Conservation (phyloP, 2,797 vertebrate species). For the Denticeps clupeoides region DNA sequence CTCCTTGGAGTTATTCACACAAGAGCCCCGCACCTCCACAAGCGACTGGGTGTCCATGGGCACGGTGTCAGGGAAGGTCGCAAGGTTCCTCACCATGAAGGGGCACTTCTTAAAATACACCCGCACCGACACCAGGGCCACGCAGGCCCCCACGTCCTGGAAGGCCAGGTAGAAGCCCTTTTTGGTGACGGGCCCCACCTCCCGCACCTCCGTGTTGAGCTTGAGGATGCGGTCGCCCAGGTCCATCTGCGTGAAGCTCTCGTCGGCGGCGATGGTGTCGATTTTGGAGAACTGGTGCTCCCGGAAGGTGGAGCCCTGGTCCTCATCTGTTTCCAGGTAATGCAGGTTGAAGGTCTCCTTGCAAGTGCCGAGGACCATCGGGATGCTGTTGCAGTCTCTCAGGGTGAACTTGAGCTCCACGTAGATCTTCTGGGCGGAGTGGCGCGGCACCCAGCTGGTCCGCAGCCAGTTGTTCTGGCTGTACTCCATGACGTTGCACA, state of each 20-base stretch:
- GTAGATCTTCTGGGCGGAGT: constrained; percentile 91
- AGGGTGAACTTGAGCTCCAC: constrained; percentile 97
- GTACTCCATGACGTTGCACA: constrained; percentile 98
- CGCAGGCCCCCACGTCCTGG: constrained; percentile 93
- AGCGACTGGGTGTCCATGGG: constrained; percentile 92
- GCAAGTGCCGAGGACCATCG: constrained; percentile 87
- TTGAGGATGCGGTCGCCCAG: constrained; percentile 95
- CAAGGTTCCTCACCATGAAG: constrained; percentile 84
- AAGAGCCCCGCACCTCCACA: constrained; percentile 91
- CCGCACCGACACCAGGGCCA: constrained; percentile 90
- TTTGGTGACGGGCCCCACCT: constrained; percentile 84
- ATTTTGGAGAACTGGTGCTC: constrained; percentile 93
- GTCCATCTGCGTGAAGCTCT: constrained; percentile 97
- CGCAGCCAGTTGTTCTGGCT: constrained; percentile 98
- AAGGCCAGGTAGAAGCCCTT: constrained; percentile 96
- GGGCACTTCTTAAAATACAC: constrained; percentile 98
- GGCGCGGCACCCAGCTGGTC: constrained; percentile 93
- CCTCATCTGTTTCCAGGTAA: constrained; percentile 87
- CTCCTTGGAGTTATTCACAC: constrained; percentile 93
- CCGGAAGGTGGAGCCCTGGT: constrained; percentile 81
- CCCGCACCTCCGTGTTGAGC: constrained; percentile 91
- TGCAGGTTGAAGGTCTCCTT: constrained; percentile 97
- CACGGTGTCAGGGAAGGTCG: constrained; percentile 91
- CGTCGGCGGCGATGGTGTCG: constrained; percentile 93
- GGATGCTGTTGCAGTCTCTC: constrained; percentile 95